Base-by-base conservation (phyloP, 2,113 vertebrate genomes). In the Eclectus roratus region DNA sequence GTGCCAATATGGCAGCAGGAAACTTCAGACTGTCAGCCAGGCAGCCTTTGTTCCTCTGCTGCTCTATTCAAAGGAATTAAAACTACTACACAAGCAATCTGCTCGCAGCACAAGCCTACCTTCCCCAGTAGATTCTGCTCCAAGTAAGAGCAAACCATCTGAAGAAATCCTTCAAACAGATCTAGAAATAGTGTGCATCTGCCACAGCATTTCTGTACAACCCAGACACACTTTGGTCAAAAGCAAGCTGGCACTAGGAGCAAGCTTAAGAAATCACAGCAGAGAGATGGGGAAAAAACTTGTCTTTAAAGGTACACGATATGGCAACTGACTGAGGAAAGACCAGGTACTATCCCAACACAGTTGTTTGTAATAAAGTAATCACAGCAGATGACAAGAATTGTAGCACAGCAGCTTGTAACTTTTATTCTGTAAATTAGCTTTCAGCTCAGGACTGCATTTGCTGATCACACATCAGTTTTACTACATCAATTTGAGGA, bases 41-140 rank as follows among this genome's bases (percentile, higher is more conserved):
- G 85, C 85, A 90, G 94, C 89, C 85, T 96, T 95, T 93, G 91
- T 90, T 95, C 88, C 82, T 89, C 49, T 55, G 76, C 79, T 2
- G 10, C 85, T 92, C 81, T 39, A 4, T 52, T 72, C 74, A 69
- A 73, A 82, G 79, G 80, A 70, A 82, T 76, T 65, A 66, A 58
- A 85, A 56, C 20, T 46, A 41, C 79, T 53, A 37, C 46, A 49
- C n/a, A 58, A 68, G 87, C 74, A 56, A 88, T 43, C 63, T 88
- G 93, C 79, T 39, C 23, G 37, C 80, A 94, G 81, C 89, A 79
- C 41, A 5, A 71, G 50, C 70, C 66, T 44, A 87, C 89, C 93
- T 89, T 72, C 89, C 79, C 74, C 85, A 25, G 25, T 3, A 88
- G 74, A 37, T 77, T 29, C 43, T 88, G 71, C 78, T 83, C 74